Base-by-base conservation (phyloP, 2,888 invertebrate genomes). In the Phoronis australis region DNA sequence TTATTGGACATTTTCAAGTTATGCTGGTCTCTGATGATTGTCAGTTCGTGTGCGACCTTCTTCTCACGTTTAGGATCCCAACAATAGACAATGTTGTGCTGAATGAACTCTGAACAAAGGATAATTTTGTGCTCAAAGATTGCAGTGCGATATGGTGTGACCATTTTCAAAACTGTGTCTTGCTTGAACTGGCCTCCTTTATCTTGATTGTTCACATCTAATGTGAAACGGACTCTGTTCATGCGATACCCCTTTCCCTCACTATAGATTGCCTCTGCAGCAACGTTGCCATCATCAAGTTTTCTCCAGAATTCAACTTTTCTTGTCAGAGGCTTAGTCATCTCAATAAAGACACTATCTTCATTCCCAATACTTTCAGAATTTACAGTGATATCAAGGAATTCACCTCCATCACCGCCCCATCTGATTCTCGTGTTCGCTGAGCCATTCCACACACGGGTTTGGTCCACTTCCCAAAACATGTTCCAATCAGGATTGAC, bases 181-280 rank as follows among this genome's bases (percentile, higher is more conserved):
- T 50, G 50, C 15, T 45, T 44, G 12, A 9, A 6, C n/a, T n/a
- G n/a, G n/a, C n/a, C 20, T 2, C 39, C 31, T 44, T 56, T 51
- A n/a, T 41, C 51, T 35, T 46, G 42, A 42, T 62, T 43, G 4
- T 55, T 54, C 25, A 55, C 55, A 12, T 56, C 58, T 22, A 54
- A 51, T 27, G 52, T 59, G 31, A 66, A 48, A 45, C 61, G 59
- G 21, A 66, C 18, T 25, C 55, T 57, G 44, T 61, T 63, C 42
- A 59, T 55, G 1, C 52, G 42, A 15, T 61, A 51, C 20, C 47
- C 37, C 23, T 65, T 63, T 55, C 71, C 61, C 73, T 71, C 72
- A 56, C 71, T 67, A 18, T 69, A 44, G 21, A 50, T 52, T 4
- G 64, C 27, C 24, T 63, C 60, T 5, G 54, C 62, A 27, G 55